phyloP scores from a whole-genome alignment of 2,797 vertebrate species.

The Aldrovandia affinis region DNA sequence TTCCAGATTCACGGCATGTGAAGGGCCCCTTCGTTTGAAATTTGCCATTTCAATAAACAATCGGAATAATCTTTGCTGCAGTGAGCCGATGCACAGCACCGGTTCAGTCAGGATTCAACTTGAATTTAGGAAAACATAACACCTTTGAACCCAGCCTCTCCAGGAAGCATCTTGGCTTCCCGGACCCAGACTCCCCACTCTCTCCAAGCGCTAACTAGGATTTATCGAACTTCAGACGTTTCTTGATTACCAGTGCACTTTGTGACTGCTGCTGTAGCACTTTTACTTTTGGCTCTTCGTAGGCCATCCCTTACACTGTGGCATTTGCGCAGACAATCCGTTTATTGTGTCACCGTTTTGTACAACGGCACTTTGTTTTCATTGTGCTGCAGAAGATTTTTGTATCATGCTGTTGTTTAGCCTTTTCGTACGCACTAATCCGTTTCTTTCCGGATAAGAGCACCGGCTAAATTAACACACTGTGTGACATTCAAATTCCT shows the following conservation, averaged over 20 bases:
- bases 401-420: not conserved
- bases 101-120: not conserved
- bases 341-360: not conserved
- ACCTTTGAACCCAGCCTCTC: not conserved
- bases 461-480: not conserved
- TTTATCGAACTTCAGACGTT: not conserved
- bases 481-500: too few relatives aligned
- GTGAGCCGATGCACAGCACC: not conserved
- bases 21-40: too few relatives aligned
- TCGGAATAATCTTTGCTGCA: not conserved
- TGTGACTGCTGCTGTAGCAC: not conserved
- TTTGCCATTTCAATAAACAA: too few relatives aligned
- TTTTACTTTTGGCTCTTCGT: not conserved
- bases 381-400: not conserved
- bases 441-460: not conserved
- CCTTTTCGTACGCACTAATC: not conserved
- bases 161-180: too few relatives aligned
- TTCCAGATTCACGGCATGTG: not conserved
- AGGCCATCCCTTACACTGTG: not conserved
- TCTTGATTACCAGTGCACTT: conserved; percentile 17
- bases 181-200: not conserved
- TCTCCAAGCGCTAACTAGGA: conserved; percentile 1
- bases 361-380: not conserved
- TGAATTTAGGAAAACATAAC: not conserved
- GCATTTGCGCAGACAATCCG: not conserved